These are phyloP conservation scores for Bombylius discolor DNA, from an alignment of 2,888 invertebrate genomes.

Conservation along the genomic window DNA sequence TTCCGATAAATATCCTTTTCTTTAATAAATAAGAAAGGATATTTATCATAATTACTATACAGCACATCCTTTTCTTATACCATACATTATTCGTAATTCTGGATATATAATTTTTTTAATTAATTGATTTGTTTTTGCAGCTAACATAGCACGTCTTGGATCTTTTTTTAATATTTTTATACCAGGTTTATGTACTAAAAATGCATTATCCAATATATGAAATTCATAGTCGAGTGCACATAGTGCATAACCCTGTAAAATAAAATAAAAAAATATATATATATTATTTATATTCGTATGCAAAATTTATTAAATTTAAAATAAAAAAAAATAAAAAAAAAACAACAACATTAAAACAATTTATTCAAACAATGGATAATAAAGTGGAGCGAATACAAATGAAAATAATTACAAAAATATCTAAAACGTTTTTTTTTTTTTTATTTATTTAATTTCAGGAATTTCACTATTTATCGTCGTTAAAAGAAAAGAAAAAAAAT, in stretches of 20 bases:
- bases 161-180: constrained; percentile 76
- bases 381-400: too few relatives aligned
- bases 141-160: constrained; percentile 58
- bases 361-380: too few relatives aligned
- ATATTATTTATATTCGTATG: too few relatives aligned
- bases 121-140: constrained; percentile 61
- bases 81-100: constrained; percentile 73
- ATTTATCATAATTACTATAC: constrained; percentile 45
- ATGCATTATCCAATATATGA: constrained; percentile 86
- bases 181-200: constrained; percentile 82
- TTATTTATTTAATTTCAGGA: too few relatives aligned
- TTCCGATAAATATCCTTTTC: constrained; percentile 15
- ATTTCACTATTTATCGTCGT: too few relatives aligned
- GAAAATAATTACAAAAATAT: too few relatives aligned
- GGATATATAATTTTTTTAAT: constrained; percentile 71
- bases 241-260: constrained; percentile 68
- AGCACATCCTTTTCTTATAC: constrained; percentile 64
- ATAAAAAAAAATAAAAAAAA: background rate
- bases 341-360: background rate
- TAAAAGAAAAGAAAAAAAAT: too few relatives aligned
- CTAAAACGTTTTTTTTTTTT: too few relatives aligned
- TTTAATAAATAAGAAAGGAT: constrained; percentile 12
- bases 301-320: background rate
- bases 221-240: constrained; percentile 88
- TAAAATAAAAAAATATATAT: constrained; percentile 1